Percentiles rank a stretch among this genome's conserved stretches.
These are phyloP conservation scores for Eristalis arbustorum DNA, from an alignment of 2,888 invertebrate genomes.

Conservation along the genomic window DNA sequence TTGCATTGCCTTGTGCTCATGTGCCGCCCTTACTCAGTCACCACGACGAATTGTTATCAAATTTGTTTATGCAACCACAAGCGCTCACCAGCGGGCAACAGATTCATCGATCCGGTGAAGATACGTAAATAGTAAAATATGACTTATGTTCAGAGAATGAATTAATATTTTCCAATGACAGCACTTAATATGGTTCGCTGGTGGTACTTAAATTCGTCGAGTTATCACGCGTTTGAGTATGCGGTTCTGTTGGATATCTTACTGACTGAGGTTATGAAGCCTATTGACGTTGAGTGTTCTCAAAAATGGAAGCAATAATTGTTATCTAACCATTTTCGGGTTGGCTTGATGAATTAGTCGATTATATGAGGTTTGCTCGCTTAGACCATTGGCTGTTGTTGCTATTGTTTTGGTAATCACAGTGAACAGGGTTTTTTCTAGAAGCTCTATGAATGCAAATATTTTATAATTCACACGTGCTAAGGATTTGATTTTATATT, in stretches of 20 bases:
- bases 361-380: background rate
- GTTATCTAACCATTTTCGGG: background rate
- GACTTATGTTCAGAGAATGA: background rate
- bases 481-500: no score
- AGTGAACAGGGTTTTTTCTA: background rate
- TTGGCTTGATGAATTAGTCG: background rate
- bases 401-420: background rate
- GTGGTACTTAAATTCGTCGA: background rate
- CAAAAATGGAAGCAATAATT: background rate
- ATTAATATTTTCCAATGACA: conserved; percentile 6
- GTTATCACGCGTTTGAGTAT: background rate
- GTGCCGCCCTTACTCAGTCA: conserved; percentile 43
- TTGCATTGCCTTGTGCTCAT: conserved; percentile 14
- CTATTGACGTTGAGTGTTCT: background rate
- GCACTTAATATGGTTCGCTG: conserved; percentile 2
- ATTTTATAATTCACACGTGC: no score
- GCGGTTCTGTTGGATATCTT: background rate
- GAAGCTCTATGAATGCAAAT: no score
- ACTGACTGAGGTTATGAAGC: background rate
- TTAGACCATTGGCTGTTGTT: background rate
- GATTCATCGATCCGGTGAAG: background rate
- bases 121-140: conserved; percentile 15
- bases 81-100: background rate
- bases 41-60: conserved; percentile 39
- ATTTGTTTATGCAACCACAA: conserved; percentile 42